These are phyloP conservation scores for Eptesicus fuscus DNA, from an alignment of 2,113 vertebrate genomes.

Conservation along the genomic window DNA sequence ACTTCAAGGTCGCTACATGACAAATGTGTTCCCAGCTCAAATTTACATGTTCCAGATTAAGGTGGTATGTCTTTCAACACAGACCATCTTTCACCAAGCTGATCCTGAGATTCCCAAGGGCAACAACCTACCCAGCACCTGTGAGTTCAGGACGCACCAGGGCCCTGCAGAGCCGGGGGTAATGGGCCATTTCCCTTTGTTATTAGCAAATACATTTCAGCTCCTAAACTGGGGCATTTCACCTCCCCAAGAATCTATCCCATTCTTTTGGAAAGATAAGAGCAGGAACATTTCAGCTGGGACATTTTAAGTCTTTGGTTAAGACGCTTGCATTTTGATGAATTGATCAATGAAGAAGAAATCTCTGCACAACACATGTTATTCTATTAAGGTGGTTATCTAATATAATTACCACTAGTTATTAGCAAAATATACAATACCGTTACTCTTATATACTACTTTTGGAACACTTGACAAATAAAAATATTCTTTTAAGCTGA, in stretches of 20 bases:
- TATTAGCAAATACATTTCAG: background rate
- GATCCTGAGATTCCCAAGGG: background rate
- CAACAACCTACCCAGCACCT: conserved; percentile 6
- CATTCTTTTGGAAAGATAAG: background rate
- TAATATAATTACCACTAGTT: background rate
- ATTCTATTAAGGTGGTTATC: background rate
- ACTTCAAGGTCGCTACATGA: conserved; percentile 56
- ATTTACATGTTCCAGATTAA: conserved; percentile 66
- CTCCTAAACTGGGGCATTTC: background rate
- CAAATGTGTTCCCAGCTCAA: conserved; percentile 61
- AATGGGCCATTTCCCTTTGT: background rate
- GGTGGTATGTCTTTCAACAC: conserved; percentile 65
- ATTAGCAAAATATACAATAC: conserved; percentile 28
- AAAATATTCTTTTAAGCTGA: conserved; percentile 42
- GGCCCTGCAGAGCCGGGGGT: background rate
- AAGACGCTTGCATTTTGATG: background rate
- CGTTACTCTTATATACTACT: background rate
- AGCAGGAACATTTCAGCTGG: background rate
- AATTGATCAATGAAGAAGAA: conserved; percentile 15
- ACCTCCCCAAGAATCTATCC: background rate
- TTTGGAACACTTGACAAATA: conserved; percentile 20
- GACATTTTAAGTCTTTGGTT: background rate
- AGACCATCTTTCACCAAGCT: conserved; percentile 44
- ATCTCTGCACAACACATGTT: background rate
- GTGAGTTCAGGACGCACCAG: background rate